phyloP scores from a whole-genome alignment of 64 coral and sea anemone species.

The Stichodactyla helianthus region DNA sequence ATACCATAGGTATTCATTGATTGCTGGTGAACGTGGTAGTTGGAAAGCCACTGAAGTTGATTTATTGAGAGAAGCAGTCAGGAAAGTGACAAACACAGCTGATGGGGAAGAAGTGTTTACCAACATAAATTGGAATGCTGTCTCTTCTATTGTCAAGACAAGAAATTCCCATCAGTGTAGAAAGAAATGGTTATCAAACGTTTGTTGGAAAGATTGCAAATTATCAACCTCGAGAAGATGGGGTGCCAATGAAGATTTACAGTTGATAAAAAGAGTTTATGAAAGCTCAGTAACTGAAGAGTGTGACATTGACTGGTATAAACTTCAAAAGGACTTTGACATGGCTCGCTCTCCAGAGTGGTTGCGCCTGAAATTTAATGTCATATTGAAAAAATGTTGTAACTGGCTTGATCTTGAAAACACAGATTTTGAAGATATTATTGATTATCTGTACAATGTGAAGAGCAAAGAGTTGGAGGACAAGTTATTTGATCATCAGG shows the following conservation, averaged over 20 bases:
- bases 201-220: slow-evolving; percentile 11
- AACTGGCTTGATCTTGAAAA: not conserved
- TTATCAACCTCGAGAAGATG: not conserved
- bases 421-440: slow-evolving; percentile 22
- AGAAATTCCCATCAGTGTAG: not conserved
- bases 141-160: slow-evolving; percentile 20
- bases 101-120: not conserved
- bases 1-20: not conserved
- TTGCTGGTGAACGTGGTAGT: not conserved
- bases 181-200: not conserved
- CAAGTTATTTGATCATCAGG: not conserved
- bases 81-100: not conserved
- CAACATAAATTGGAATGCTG: slow-evolving; percentile 1
- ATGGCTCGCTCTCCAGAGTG: slow-evolving; percentile 9
- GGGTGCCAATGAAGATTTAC: not conserved
- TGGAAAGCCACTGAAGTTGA: slow-evolving; percentile 10
- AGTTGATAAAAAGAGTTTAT: slow-evolving; percentile 12
- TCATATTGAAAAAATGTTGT: slow-evolving; percentile 10
- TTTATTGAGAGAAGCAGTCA: not conserved
- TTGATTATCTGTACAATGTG: slow-evolving; percentile 26
- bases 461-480: not conserved
- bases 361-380: not conserved
- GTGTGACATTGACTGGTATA: slow-evolving; percentile 2
- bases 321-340: not conserved
- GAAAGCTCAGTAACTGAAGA: not conserved